Percentiles rank a stretch among this genome's conserved stretches.
Conservation (phyloP, 1,140 invertebrate species). For the Antheraea mylitta region DNA sequence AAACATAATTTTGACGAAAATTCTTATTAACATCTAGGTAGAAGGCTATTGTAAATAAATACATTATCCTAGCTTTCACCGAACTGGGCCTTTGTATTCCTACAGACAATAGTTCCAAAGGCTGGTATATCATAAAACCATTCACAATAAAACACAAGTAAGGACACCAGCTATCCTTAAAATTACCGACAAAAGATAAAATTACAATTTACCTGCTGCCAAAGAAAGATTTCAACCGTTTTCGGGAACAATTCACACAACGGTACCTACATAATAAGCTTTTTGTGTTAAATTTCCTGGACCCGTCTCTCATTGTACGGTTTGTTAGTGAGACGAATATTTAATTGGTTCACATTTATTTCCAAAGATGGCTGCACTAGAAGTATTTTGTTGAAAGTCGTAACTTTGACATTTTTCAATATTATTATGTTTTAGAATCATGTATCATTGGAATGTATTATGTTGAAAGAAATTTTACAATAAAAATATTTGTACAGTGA, state of each 20-base stretch:
- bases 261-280: constrained; percentile 1
- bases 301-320: neutral
- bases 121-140: neutral
- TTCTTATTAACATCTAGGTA: neutral
- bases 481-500: no score
- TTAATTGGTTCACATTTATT: neutral
- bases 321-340: neutral
- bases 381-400: no score
- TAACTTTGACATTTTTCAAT: no score
- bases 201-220: neutral
- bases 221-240: neutral
- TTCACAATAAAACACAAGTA: neutral
- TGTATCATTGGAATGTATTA: no score
- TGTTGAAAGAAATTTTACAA: no score
- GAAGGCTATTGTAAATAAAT: neutral
- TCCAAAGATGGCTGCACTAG: neutral
- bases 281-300: neutral
- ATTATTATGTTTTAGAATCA: no score
- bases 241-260: neutral
- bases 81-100: neutral
- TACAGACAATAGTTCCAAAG: neutral
- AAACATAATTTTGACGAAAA: no score
- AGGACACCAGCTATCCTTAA: neutral
- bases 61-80: neutral
- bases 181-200: constrained; percentile 3